Percentiles rank a stretch among this genome's conserved stretches.
phyloP scores from a whole-genome alignment of 2,113 vertebrate genomes.

The Coryphaenoides rupestris region DNA sequence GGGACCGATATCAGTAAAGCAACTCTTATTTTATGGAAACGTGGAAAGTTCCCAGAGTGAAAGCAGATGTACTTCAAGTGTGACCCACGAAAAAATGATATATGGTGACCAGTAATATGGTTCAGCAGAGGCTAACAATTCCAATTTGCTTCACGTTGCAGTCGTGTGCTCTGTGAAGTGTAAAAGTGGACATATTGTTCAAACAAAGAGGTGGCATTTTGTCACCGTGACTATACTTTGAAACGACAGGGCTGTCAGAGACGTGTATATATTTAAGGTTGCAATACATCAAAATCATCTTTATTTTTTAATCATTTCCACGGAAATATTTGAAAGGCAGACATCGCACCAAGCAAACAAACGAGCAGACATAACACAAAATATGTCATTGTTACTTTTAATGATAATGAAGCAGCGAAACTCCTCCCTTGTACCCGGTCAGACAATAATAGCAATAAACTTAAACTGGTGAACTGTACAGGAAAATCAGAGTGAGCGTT shows the following conservation, averaged over 20 bases:
- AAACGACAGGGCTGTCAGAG: slow-evolving; percentile 46
- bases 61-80: slow-evolving; percentile 93
- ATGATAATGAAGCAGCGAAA: slow-evolving; percentile 9
- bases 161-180: slow-evolving; percentile 86
- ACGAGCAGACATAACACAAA: slow-evolving; percentile 8
- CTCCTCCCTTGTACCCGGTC: slow-evolving; percentile 55
- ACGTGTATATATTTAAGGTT: slow-evolving; percentile 70
- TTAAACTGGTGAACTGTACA: slow-evolving; percentile 51
- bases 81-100: slow-evolving; percentile 92
- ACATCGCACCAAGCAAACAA: no score
- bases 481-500: slow-evolving; percentile 66
- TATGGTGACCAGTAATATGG: slow-evolving; percentile 87
- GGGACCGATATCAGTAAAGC: slow-evolving; percentile 62
- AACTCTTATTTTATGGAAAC: slow-evolving; percentile 82
- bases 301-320: no score
- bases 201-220: slow-evolving; percentile 82
- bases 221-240: slow-evolving; percentile 26
- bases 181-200: slow-evolving; percentile 86
- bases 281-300: slow-evolving; percentile 49
- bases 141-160: slow-evolving; percentile 94
- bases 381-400: no score
- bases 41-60: slow-evolving; percentile 88
- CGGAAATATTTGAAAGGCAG: no score
- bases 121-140: slow-evolving; percentile 88
- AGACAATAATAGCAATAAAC: slow-evolving; percentile 66